Conservation (phyloP, 2,888 invertebrate genomes). For the Crepidodera aurea region DNA sequence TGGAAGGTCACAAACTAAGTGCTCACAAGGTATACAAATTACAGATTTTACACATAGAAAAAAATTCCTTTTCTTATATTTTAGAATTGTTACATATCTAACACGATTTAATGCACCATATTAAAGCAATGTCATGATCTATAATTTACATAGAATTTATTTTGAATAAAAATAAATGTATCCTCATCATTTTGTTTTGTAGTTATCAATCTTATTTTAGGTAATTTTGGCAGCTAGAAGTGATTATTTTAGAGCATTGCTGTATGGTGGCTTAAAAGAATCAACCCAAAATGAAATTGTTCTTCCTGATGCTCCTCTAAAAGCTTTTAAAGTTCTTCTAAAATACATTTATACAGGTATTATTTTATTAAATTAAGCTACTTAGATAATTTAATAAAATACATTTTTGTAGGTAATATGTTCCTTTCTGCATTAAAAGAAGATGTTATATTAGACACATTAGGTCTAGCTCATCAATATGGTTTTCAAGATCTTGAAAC, state of each 20-base stretch:
- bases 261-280: conserved; percentile 82
- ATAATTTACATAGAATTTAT: too few species aligned
- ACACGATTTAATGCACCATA: too few species aligned
- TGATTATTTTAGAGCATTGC: conserved; percentile 90
- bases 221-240: conserved; percentile 94
- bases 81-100: too few species aligned
- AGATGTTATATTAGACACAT: conserved; percentile 74
- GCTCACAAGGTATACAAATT: conserved; percentile 75
- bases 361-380: conserved; percentile 2
- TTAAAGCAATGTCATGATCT: too few species aligned
- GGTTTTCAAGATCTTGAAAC: conserved; percentile 91
- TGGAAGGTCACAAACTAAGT: conserved; percentile 77
- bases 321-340: conserved; percentile 87
- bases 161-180: too few species aligned
- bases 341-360: conserved; percentile 94
- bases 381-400: not conserved
- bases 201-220: too few species aligned
- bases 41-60: not conserved
- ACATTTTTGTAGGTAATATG: conserved; percentile 66
- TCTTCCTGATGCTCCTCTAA: conserved; percentile 81
- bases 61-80: conserved; percentile 3
- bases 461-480: conserved; percentile 94
- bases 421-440: conserved; percentile 72
- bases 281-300: conserved; percentile 81
- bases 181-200: too few species aligned